phyloP scores from a whole-genome alignment of 2,888 invertebrate species.

The Timema podura region DNA sequence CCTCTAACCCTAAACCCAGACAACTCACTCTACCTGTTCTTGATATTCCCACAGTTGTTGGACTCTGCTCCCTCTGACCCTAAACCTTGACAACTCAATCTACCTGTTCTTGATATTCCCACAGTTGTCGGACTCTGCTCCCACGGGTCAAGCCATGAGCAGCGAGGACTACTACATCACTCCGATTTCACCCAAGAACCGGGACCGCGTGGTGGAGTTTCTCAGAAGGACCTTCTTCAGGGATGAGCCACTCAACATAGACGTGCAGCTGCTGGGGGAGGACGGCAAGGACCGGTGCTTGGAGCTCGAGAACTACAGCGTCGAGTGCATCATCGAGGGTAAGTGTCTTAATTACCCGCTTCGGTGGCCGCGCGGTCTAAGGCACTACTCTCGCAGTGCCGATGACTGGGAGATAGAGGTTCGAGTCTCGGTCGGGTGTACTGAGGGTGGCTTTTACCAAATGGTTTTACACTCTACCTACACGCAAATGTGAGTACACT shows the following conservation, averaged over 20 bases:
- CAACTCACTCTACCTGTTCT: too few relatives aligned
- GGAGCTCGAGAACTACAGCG: slow-evolving; percentile 62
- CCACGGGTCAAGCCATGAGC: slow-evolving; percentile 10
- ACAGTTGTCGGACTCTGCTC: too few relatives aligned
- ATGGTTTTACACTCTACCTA: too few relatives aligned
- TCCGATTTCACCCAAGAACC: slow-evolving; percentile 49
- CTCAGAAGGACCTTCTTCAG: slow-evolving; percentile 63
- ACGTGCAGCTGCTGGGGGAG: slow-evolving; percentile 52
- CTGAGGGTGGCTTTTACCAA: too few relatives aligned
- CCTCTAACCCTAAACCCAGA: too few relatives aligned
- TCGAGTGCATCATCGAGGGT: slow-evolving; percentile 51
- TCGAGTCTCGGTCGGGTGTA: too few relatives aligned
- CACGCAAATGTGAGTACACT: too few relatives aligned
- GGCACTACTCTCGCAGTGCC: not conserved
- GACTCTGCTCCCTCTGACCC: too few relatives aligned
- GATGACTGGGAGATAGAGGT: too few relatives aligned
- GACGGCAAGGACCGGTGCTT: slow-evolving; percentile 56
- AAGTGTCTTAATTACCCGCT: not conserved
- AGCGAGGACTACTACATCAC: slow-evolving; percentile 47
- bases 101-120: too few relatives aligned
- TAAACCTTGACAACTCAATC: too few relatives aligned
- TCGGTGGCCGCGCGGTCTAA: not conserved
- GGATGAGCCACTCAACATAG: slow-evolving; percentile 66
- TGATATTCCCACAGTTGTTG: too few relatives aligned
- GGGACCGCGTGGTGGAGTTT: slow-evolving; percentile 53